phyloP scores from a whole-genome alignment of 2,797 vertebrate genomes.

The Jordanella pulchra region DNA sequence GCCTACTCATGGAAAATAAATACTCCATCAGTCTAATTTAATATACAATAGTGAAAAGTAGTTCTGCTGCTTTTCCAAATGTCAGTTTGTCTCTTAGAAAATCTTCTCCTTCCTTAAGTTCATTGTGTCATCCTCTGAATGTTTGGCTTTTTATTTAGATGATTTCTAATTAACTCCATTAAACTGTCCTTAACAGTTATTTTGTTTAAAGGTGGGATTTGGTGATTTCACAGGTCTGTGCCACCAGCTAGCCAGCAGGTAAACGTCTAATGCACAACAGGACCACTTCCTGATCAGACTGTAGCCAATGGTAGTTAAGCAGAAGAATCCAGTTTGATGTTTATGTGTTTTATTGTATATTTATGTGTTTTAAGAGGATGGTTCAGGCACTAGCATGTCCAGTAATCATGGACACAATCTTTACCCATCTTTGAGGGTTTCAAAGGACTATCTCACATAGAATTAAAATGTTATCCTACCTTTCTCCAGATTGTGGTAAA shows the following conservation, averaged over 20 bases:
- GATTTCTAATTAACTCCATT: slow-evolving; percentile 5
- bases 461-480: neutral
- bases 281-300: neutral
- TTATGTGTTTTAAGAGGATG: neutral
- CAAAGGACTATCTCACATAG: neutral
- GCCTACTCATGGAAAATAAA: neutral
- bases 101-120: slow-evolving; percentile 4
- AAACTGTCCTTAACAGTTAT: neutral
- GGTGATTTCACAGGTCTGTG: neutral
- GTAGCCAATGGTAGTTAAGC: neutral
- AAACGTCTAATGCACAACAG: no score
- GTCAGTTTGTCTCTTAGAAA: slow-evolving; percentile 2
- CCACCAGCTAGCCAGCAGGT: neutral
- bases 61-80: neutral
- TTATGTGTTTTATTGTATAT: no score
- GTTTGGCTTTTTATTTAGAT: neutral
- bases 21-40: neutral
- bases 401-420: neutral
- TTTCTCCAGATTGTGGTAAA: neutral
- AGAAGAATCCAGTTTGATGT: neutral
- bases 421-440: neutral
- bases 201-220: neutral
- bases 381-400: neutral
- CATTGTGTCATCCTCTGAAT: neutral
- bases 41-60: neutral